phyloP scores from a whole-genome alignment of 92 coral and sea anemone genomes.

The Porites evermanni region DNA sequence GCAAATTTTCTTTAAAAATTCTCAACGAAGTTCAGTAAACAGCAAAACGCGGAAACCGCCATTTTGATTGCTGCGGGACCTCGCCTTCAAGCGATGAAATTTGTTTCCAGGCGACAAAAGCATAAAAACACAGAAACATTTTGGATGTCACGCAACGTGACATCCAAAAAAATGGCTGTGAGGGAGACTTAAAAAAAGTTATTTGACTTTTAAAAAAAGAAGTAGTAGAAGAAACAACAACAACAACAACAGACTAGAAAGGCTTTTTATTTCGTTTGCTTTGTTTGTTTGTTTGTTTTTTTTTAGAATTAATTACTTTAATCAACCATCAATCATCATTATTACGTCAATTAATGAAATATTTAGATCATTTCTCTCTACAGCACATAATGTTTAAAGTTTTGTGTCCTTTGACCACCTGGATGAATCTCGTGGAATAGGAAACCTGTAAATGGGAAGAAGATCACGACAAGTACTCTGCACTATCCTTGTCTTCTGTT shows the following conservation, averaged over 20 bases:
- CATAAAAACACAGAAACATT: too few species aligned
- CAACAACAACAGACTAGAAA: too few species aligned
- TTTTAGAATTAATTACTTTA: neutral
- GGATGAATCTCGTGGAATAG: neutral
- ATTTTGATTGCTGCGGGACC: conserved; percentile 29
- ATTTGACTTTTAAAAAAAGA: too few species aligned
- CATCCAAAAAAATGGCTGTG: too few species aligned
- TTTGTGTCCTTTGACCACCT: neutral
- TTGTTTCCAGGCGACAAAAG: conserved; percentile 4
- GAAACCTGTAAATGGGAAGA: neutral
- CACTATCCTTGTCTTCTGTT: neutral
- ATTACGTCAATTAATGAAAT: conserved; percentile 13
- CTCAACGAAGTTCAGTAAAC: neutral
- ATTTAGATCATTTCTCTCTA: neutral
- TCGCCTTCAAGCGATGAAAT: neutral
- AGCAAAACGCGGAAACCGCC: neutral
- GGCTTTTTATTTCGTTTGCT: neutral
- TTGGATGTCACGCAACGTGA: too few species aligned
- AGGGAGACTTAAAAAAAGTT: too few species aligned
- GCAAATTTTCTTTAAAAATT: neutral
- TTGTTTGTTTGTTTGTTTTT: neutral
- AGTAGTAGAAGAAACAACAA: too few species aligned
- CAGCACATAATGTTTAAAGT: neutral
- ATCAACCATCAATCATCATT: neutral
- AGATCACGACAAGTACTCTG: neutral